A percentile compares a stretch with the other conserved stretches of the same genome.
These are phyloP conservation scores for Nematostella vectensis DNA, from an alignment of 92 coral and sea anemone species.

Conservation along the genomic window DNA sequence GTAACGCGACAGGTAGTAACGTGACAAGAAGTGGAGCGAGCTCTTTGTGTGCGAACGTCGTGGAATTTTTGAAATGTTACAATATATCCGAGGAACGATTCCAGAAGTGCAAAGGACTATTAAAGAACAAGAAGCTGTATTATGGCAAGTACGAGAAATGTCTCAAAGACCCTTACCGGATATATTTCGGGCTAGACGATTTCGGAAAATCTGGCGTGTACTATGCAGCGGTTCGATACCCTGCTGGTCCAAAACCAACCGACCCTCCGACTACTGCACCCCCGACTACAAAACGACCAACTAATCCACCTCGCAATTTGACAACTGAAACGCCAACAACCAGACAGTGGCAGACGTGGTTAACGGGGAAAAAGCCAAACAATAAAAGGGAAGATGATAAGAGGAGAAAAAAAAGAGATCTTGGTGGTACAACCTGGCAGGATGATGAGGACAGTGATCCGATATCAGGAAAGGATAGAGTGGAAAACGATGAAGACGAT, in stretches of 20 bases:
- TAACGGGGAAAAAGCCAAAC: not conserved
- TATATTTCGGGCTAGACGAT: constrained; percentile 23
- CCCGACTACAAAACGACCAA: not conserved
- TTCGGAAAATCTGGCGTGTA: constrained; percentile 12
- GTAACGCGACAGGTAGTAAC: not conserved
- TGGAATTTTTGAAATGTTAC: constrained; percentile 16
- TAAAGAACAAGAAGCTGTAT: constrained; percentile 18
- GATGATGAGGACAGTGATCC: not conserved
- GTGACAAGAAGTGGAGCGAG: not conserved
- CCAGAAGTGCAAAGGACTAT: constrained; percentile 12
- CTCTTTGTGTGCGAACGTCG: constrained; percentile 10
- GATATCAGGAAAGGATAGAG: not conserved
- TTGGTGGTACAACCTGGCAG: too few relatives aligned
- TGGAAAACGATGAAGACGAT: not conserved
- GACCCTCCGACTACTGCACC: not conserved
- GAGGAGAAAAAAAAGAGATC: not conserved
- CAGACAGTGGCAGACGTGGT: not conserved
- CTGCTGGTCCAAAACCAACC: not conserved
- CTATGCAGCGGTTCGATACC: constrained; percentile 13
- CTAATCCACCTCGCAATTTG: too few relatives aligned
- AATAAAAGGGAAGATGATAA: not conserved
- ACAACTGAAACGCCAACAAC: too few relatives aligned
- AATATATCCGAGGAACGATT: constrained; percentile 9
- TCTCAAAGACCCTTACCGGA: constrained; percentile 32
- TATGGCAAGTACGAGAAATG: constrained; percentile 51